phyloP scores from a whole-genome alignment of 2,888 invertebrate species.

The Lissonota sp. region DNA sequence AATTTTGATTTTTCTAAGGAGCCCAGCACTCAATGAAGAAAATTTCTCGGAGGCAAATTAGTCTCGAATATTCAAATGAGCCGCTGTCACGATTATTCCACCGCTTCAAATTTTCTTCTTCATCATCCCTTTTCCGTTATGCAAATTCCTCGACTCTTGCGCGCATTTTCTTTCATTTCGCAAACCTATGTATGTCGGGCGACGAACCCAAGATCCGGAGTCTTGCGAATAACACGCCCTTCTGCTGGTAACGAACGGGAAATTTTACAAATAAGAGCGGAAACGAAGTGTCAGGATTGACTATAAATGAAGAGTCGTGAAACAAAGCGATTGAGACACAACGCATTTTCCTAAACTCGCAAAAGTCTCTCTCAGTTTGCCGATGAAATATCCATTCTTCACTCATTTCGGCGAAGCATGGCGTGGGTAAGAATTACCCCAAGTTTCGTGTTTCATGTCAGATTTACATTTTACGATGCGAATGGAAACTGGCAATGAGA shows the following conservation, averaged over 20 bases:
- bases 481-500: slow-evolving; percentile 7
- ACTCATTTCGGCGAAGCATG: background rate
- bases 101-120: background rate
- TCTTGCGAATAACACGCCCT: no score
- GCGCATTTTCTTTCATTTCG: background rate
- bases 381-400: background rate
- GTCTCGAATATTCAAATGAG: slow-evolving; percentile 16
- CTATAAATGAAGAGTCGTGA: background rate
- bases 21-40: background rate
- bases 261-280: background rate
- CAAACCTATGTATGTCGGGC: background rate
- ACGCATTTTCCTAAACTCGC: background rate
- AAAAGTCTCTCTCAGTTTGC: background rate
- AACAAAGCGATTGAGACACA: background rate
- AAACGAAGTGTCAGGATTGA: background rate
- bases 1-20: background rate
- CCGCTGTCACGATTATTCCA: background rate
- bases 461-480: slow-evolving; percentile 2
- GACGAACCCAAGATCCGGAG: no score
- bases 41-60: background rate
- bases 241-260: no score
- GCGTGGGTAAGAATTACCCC: background rate
- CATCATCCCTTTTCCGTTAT: background rate
- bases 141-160: background rate
- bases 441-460: background rate